phyloP scores from a whole-genome alignment of 2,113 vertebrate genomes.

The Poeciliopsis prolifica region DNA sequence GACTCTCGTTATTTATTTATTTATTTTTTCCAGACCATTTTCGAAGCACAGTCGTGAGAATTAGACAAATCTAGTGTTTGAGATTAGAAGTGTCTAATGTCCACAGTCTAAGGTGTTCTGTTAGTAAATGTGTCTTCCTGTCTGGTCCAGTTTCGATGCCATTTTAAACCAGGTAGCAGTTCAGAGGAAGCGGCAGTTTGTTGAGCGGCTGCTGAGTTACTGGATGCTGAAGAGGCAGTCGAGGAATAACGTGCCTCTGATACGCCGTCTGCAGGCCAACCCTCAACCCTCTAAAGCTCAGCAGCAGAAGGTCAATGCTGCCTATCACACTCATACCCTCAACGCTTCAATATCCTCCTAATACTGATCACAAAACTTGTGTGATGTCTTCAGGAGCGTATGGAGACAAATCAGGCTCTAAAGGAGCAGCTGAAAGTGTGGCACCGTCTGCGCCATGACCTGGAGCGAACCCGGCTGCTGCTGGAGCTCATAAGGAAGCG shows the following conservation, averaged over 20 bases:
- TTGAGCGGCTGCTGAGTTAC: conserved; percentile 94
- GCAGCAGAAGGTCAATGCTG: conserved; percentile 80
- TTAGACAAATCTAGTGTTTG: not conserved
- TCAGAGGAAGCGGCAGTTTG: conserved; percentile 93
- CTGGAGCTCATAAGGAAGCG: conserved; percentile 96
- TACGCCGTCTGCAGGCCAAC: conserved; percentile 93
- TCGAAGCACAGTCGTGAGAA: not conserved
- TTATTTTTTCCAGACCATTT: too few species aligned
- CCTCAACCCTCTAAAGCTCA: conserved; percentile 85
- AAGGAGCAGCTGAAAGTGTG: conserved; percentile 97
- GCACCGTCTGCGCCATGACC: conserved; percentile 96
- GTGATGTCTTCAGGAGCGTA: conserved; percentile 75
- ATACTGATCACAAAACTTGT: not conserved
- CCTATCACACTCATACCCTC: too few species aligned
- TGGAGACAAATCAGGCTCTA: conserved; percentile 86
- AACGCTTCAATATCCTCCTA: not conserved
- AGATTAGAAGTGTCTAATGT: not conserved
- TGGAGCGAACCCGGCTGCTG: conserved; percentile 91
- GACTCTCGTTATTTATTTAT: too few species aligned
- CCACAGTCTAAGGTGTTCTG: not conserved
- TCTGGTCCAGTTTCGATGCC: conserved; percentile 85
- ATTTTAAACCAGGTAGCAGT: conserved; percentile 97
- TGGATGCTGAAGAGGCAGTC: conserved; percentile 96
- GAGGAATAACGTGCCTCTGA: conserved; percentile 92
- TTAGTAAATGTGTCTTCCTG: not conserved